Conservation (phyloP, 2,797 vertebrate genomes). For the Sylvilagus floridanus region DNA sequence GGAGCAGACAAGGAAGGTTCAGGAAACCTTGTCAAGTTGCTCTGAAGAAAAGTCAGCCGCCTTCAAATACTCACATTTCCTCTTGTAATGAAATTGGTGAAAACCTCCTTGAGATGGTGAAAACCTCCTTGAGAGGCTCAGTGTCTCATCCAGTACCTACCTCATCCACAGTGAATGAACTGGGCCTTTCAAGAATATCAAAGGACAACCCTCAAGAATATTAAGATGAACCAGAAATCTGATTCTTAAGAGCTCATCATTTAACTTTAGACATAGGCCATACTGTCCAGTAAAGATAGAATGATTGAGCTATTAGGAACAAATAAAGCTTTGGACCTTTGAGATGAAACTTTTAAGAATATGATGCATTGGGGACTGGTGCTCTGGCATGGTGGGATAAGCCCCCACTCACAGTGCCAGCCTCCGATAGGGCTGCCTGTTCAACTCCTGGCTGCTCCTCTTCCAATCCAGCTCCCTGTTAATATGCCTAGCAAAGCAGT, state of each 20-base stretch:
- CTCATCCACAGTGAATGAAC: neutral
- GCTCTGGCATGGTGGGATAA: too few relatives aligned
- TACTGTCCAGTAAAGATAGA: neutral
- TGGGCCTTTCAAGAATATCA: neutral
- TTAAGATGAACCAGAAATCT: neutral
- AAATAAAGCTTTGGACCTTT: neutral
- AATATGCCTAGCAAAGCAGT: too few relatives aligned
- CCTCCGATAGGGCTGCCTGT: too few relatives aligned
- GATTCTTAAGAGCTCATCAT: neutral
- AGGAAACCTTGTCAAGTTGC: neutral
- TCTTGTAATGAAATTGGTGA: neutral
- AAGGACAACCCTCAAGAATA: neutral
- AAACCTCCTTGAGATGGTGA: neutral
- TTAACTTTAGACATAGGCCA: neutral
- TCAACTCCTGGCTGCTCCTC: too few relatives aligned
- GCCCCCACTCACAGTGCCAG: too few relatives aligned
- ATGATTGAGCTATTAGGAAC: neutral
- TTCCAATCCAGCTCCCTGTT: too few relatives aligned
- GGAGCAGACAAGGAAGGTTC: neutral
- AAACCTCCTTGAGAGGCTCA: neutral
- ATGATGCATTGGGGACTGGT: neutral
- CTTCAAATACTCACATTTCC: neutral
- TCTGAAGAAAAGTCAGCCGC: neutral
- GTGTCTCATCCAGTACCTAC: too few relatives aligned
- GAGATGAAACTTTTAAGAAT: neutral